Evolutionary conservation across 2,113 vertebrate species (phyloP), one percentile per base, ranked within the genome.

Genomic region (Enhydra lutris): DNA sequence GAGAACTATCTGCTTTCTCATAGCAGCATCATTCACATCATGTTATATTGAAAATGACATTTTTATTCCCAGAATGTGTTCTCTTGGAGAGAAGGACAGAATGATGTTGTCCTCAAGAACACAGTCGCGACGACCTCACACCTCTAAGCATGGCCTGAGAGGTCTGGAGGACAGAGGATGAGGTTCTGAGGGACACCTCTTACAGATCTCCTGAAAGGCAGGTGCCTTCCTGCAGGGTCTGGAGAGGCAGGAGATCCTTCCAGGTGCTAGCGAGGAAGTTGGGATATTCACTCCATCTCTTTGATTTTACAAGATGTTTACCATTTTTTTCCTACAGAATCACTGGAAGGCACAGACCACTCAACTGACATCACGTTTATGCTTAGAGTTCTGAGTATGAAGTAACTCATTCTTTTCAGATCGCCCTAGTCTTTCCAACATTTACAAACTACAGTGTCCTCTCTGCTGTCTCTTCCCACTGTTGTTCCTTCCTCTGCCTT

Each of bases 191-290:
- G 57, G 63, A 10, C 1, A 11, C 6, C 7, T 50, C 42, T 21
- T 9, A 34, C 0, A 26, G 0, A 6, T 23, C 50, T 69, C 61
- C n/a, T 8, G 63, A 36, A 34, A 1, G 24, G n/a, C 17, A 1
- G 10, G 17, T 14, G 15, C 17, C 55, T 18, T 23, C 1, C 0
- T 29, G 55, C 8, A 20, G 39, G 10, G 24, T 31, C 5, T 18
- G 2, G 52, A 63, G 29, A 63, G 42, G 4, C 52, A 11, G 76
- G n/a, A 71, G 50, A 31, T 20, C 34, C n/a, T 34, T 7, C 71
- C 26, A 15, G 4, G 42, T 42, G 5, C 47, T 3, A 12, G 9
- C 6, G 36, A n/a, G 83, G 88, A 80, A 26, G 29, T 5, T 83
- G 65, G 74, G 29, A 24, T 3, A 3, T 0, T 84, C 3, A 15